A percentile compares a stretch with the other conserved stretches of the same genome.
Conservation (phyloP, 2,113 vertebrate genomes). For the Oxyruncus cristatus region DNA sequence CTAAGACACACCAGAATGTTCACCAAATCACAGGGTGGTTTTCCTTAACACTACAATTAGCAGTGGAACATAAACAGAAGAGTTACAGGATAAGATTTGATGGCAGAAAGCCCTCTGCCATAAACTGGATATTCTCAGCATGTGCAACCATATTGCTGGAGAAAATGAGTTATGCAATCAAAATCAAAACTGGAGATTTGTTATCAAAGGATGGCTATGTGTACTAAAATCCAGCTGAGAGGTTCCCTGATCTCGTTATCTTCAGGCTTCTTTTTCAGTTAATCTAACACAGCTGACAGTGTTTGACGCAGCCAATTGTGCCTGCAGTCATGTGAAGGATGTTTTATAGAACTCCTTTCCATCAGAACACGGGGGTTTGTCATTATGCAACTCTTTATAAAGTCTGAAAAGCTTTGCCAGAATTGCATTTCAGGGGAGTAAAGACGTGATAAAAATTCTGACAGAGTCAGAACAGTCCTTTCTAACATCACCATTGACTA, state of each 20-base stretch:
- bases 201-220: slow-evolving; percentile 8
- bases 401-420: background rate
- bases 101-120: background rate
- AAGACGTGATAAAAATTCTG: background rate
- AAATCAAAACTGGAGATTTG: slow-evolving; percentile 15
- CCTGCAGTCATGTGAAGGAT: background rate
- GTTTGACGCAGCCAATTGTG: background rate
- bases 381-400: background rate
- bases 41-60: slow-evolving; percentile 21
- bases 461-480: background rate
- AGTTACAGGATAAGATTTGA: background rate
- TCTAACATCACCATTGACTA: background rate
- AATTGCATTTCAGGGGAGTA: background rate
- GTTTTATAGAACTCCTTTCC: background rate
- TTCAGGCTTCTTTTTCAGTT: background rate
- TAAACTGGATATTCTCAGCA: slow-evolving; percentile 16
- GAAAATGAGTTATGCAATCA: slow-evolving; percentile 15
- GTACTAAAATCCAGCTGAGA: slow-evolving; percentile 36
- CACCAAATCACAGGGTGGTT: background rate
- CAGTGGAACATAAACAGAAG: background rate
- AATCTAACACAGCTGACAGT: slow-evolving; percentile 12
- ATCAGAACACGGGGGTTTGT: background rate
- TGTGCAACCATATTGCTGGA: background rate
- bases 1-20: background rate
- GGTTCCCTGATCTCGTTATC: background rate